Base-by-base conservation (phyloP, 2,113 vertebrate genomes). In the Thunnus thynnus region DNA sequence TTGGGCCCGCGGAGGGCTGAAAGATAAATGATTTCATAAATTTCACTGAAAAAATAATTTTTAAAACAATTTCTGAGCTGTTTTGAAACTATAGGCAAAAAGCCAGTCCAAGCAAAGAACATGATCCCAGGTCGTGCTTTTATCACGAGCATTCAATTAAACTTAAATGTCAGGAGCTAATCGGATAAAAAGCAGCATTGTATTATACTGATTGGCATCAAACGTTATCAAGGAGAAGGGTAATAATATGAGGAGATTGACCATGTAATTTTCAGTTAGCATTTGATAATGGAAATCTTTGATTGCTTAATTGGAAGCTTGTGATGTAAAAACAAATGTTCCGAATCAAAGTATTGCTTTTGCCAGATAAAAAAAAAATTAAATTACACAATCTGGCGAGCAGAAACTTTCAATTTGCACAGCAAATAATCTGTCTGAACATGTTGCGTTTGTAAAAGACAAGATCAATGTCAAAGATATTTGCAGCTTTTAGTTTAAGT, bases 91-190 rank as follows among this genome's bases (percentile, higher is more conserved):
- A 36, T 1, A 17, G 32, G 36, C 52, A 13, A 51, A 14, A 22
- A 25, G 36, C 44, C 51, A 27, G n/a, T 46, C 9, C 13, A 52
- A 47, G 16, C 54, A 64, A 46, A 74, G 13, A 65, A 17, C 27
- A 3, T 2, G 11, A 66, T 63, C 61, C n/a, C 61, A 3, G 50
- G 58, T 20, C 48, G 3, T 55, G 36, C 61, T 66, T 69, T 76
- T 36, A 66, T 67, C 67, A 55, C 11, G 0, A 11, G 11, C 58
- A 63, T 73, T 85, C 62, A 71, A 56, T 87, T 84, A 79, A 56
- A 73, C 17, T 22, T 27, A 76, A 90, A 83, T 85, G 87, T 76
- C 88, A 84, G 71, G 13, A 68, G 68, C 69, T 82, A 78, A 87
- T 80, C 36, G 30, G 63, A 75, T 85, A 50, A 72, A 88, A 68